Conservation (phyloP, 1,140 invertebrate genomes). For the Brachionus rubens region DNA sequence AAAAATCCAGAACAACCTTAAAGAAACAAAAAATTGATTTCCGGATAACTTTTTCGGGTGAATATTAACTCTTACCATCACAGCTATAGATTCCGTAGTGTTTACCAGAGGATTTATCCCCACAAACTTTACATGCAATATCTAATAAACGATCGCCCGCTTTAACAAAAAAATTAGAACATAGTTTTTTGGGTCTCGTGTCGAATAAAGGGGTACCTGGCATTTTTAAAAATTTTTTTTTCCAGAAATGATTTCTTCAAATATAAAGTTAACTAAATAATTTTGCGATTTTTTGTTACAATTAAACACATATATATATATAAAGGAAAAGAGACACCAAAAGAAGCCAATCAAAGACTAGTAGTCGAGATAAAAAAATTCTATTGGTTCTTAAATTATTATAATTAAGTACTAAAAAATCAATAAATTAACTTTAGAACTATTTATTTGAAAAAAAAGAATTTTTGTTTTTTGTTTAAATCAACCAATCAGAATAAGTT, state of each 20-base stretch:
- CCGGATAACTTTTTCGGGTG: not conserved
- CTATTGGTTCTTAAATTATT: too few species aligned
- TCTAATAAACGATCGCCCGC: slow-evolving; percentile 81
- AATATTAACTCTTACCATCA: slow-evolving; percentile 54
- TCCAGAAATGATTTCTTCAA: too few species aligned
- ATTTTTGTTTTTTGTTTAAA: too few species aligned
- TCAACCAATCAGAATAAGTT: too few species aligned
- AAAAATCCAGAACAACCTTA: slow-evolving; percentile 92
- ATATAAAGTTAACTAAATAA: slow-evolving; percentile 36
- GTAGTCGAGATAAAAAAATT: too few species aligned
- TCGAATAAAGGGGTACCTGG: not conserved
- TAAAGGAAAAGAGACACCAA: slow-evolving; percentile 3
- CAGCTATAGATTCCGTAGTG: slow-evolving; percentile 86
- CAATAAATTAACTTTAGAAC: too few species aligned
- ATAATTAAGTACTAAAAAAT: too few species aligned
- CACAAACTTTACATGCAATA: slow-evolving; percentile 80
- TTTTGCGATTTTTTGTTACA: slow-evolving; percentile 31
- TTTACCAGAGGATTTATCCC: slow-evolving; percentile 85
- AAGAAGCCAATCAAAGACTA: not conserved
- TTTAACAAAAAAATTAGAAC: not conserved
- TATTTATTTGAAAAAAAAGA: too few species aligned
- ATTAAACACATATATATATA: too few species aligned
- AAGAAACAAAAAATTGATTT: slow-evolving; percentile 39
- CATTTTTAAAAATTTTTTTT: too few species aligned
- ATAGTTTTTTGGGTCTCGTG: too few species aligned